Percentiles rank a stretch among this genome's conserved stretches.
Evolutionary conservation across 2,888 invertebrate species (phyloP).

Genomic region (Cotesia congregata): DNA sequence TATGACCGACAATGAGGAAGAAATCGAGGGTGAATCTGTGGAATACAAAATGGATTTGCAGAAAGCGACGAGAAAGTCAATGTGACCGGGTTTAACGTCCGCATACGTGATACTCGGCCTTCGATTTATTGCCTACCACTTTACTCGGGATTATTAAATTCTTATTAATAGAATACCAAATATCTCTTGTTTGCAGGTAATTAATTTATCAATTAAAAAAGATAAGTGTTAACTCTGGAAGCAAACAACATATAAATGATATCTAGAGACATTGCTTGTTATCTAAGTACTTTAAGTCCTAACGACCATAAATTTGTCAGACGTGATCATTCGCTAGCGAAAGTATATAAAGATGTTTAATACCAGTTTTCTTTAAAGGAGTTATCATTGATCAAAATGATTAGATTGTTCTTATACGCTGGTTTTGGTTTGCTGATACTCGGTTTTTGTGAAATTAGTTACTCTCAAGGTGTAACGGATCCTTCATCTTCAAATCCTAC

Average conservation of each 20-base stretch:
- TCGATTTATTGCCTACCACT: slow-evolving; percentile 1
- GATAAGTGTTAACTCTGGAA: not conserved
- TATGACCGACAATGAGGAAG: slow-evolving; percentile 45
- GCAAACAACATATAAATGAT: not conserved
- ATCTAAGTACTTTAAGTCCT: not conserved
- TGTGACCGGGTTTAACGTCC: slow-evolving; percentile 55
- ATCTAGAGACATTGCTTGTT: not conserved
- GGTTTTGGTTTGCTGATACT: too few relatives aligned
- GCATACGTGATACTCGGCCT: slow-evolving; percentile 44
- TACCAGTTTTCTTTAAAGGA: too few relatives aligned
- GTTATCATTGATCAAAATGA: too few relatives aligned
- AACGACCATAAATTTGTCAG: not conserved
- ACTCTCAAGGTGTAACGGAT: not conserved
- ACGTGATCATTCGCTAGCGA: not conserved
- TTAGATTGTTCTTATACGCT: too few relatives aligned
- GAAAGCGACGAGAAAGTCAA: slow-evolving; percentile 62
- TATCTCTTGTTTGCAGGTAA: not conserved
- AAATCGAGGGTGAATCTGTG: slow-evolving; percentile 59
- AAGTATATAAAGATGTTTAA: not conserved
- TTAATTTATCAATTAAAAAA: not conserved
- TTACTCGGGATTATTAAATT: not conserved
- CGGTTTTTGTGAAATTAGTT: too few relatives aligned
- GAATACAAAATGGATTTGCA: slow-evolving; percentile 62
- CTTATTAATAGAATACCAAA: not conserved
- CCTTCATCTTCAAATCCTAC: not conserved